Evolutionary conservation across 2,888 invertebrate genomes (phyloP).

Genomic region (Diarsia mendica): DNA sequence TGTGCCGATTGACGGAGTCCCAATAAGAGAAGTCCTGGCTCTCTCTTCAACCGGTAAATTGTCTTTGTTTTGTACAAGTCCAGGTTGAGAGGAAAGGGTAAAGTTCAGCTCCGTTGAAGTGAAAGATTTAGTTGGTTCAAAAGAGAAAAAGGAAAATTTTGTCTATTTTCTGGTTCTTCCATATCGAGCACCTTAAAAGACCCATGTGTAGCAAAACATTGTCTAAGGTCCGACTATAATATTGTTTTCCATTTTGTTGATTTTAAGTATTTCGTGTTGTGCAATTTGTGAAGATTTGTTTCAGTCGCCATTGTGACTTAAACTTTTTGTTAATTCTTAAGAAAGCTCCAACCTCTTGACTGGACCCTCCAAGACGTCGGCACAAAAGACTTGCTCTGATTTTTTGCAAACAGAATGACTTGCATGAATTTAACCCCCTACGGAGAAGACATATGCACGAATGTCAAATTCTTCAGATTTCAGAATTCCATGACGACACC

Average conservation of each 20-base stretch:
- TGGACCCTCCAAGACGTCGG: slow-evolving; percentile 62
- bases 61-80: slow-evolving; percentile 52
- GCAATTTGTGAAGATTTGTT: slow-evolving; percentile 18
- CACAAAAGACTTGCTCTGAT: slow-evolving; percentile 55
- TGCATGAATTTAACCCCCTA: slow-evolving; percentile 51
- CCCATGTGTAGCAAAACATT: neutral
- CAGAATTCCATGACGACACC: neutral
- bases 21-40: slow-evolving; percentile 55
- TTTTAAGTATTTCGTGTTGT: slow-evolving; percentile 14
- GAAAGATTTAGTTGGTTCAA: slow-evolving; percentile 41
- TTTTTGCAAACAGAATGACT: slow-evolving; percentile 64
- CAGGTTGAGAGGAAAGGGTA: slow-evolving; percentile 39
- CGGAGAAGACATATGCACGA: slow-evolving; percentile 21
- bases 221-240: neutral
- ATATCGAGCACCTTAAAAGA: neutral
- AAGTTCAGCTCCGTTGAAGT: slow-evolving; percentile 44
- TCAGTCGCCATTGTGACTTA: neutral
- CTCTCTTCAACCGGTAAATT: slow-evolving; percentile 43
- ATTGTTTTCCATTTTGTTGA: neutral
- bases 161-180: neutral
- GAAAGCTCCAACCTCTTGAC: slow-evolving; percentile 24
- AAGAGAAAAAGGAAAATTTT: neutral
- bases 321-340: slow-evolving; percentile 15
- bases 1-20: slow-evolving; percentile 55
- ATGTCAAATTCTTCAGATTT: slow-evolving; percentile 27